A percentile compares a stretch with the other conserved stretches of the same genome.
phyloP scores from a whole-genome alignment of 2,888 invertebrate species.

The Cephus rjabovi region DNA sequence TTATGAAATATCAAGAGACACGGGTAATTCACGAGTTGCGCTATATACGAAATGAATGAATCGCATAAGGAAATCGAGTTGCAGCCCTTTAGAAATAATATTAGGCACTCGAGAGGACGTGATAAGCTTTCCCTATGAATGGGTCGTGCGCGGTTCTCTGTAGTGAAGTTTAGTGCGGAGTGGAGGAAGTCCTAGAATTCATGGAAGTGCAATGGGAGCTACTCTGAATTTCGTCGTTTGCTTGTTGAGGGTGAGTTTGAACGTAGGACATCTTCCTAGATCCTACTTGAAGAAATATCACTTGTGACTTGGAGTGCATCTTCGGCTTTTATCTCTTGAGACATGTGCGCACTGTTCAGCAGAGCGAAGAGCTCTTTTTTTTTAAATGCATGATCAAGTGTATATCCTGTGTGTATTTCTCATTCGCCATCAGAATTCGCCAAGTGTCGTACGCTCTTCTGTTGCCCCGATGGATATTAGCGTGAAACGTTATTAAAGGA shows the following conservation, averaged over 20 bases:
- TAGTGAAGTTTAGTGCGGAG: no score
- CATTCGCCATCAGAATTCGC: conserved; percentile 25
- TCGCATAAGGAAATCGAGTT: conserved; percentile 13
- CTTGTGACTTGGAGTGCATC: conserved; percentile 11
- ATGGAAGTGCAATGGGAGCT: conserved; percentile 44
- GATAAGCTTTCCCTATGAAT: not conserved
- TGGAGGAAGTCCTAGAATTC: conserved; percentile 21
- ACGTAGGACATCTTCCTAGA: conserved; percentile 1
- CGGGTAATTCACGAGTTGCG: conserved; percentile 36
- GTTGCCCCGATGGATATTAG: no score
- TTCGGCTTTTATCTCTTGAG: conserved; percentile 10
- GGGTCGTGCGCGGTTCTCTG: not conserved
- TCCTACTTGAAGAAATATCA: conserved; percentile 8
- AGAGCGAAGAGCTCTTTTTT: not conserved
- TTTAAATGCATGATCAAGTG: not conserved
- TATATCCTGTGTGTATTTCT: conserved; percentile 21
- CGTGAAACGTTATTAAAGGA: no score
- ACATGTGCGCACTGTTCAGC: not conserved
- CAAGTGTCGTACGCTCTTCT: not conserved
- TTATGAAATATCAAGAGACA: conserved; percentile 50
- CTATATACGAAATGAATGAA: conserved; percentile 30
- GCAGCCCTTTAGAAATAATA: not conserved
- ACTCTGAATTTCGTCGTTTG: conserved; percentile 28
- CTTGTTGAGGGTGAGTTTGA: conserved; percentile 30
- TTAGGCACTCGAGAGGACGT: no score